Conservation (phyloP, 2,113 vertebrate genomes). For the Serinus canaria region DNA sequence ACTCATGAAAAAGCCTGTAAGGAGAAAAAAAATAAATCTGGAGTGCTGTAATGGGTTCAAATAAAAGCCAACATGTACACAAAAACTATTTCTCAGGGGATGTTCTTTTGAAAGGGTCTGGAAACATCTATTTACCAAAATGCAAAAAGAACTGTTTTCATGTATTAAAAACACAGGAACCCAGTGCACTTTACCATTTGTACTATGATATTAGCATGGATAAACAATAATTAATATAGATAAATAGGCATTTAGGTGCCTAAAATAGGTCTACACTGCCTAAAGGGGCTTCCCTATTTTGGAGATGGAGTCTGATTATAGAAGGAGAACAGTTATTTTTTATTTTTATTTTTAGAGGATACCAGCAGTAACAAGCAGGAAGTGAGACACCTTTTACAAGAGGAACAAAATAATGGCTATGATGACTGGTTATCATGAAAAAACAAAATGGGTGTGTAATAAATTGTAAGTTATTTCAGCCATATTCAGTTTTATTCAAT, state of each 20-base stretch:
- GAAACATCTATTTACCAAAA: not conserved
- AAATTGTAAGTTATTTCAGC: not conserved
- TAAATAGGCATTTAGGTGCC: not conserved
- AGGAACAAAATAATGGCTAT: not conserved
- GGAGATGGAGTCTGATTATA: not conserved
- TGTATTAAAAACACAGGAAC: not conserved
- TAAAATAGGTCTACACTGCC: not conserved
- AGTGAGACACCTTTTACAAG: not conserved
- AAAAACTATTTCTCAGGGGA: not conserved
- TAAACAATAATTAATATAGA: not conserved
- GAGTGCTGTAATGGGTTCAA: not conserved
- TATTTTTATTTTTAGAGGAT: not conserved
- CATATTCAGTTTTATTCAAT: not conserved
- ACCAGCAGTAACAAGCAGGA: not conserved
- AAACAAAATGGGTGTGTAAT: not conserved
- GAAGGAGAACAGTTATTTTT: accelerated
- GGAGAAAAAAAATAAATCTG: not conserved
- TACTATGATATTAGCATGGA: not conserved
- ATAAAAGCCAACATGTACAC: not conserved
- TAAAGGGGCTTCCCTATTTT: not conserved
- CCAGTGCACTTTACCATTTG: not conserved
- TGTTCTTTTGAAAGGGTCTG: not conserved
- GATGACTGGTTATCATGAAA: not conserved
- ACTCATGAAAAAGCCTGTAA: not conserved
- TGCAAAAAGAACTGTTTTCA: not conserved